phyloP scores from a whole-genome alignment of 2,113 vertebrate species.

The Chiloscyllium plagiosum region DNA sequence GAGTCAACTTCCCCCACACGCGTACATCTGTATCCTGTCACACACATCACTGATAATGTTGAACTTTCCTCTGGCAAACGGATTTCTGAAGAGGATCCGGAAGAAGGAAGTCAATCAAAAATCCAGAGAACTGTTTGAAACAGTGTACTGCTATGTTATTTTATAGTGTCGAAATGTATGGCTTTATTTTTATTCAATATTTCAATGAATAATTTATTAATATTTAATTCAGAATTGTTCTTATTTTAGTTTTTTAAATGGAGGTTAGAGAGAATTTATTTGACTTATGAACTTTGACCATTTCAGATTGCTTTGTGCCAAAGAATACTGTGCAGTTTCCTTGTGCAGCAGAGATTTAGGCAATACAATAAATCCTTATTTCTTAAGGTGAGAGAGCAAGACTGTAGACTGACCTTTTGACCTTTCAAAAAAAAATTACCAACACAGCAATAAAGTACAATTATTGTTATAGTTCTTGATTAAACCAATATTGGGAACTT shows the following conservation, averaged over 20 bases:
- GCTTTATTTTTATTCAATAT: slow-evolving; percentile 15
- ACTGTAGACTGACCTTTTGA: not conserved
- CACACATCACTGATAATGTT: slow-evolving; percentile 33
- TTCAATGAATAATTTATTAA: slow-evolving; percentile 6
- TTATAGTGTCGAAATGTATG: not conserved
- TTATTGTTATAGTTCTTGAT: not conserved
- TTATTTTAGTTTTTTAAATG: not conserved
- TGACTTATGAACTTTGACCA: not conserved
- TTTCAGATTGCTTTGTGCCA: slow-evolving; percentile 10
- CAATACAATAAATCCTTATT: not conserved
- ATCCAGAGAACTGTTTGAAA: slow-evolving; percentile 43
- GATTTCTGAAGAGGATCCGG: slow-evolving; percentile 37
- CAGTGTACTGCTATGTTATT: not conserved
- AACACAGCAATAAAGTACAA: not conserved
- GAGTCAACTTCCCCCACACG: slow-evolving; percentile 39
- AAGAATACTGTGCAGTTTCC: not conserved
- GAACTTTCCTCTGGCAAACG: slow-evolving; percentile 40
- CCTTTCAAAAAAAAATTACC: not conserved
- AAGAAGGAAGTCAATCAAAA: slow-evolving; percentile 42
- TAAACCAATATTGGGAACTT: not conserved
- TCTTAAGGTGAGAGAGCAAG: not conserved
- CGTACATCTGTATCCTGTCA: slow-evolving; percentile 32
- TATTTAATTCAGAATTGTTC: slow-evolving; percentile 13
- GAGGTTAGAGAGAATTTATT: not conserved
- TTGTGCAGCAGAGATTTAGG: not conserved